Conservation (phyloP, 2,888 invertebrate species). For the Thecophora atra region DNA sequence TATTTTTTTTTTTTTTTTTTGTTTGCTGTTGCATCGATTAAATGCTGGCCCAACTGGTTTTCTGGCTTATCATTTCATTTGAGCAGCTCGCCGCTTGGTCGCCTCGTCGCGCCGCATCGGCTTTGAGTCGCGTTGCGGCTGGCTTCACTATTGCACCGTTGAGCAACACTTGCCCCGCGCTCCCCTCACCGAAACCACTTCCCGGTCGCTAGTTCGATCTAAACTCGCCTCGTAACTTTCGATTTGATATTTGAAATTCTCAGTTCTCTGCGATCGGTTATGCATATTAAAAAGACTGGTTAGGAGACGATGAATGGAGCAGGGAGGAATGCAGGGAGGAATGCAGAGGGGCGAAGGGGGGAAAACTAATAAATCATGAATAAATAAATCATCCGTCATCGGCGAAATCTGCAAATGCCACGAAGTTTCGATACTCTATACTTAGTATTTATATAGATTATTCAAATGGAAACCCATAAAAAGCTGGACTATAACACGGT, state of each 20-base stretch:
- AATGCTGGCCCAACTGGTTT: slow-evolving; percentile 29
- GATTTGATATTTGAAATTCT: slow-evolving; percentile 19
- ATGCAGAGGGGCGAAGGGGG: neutral
- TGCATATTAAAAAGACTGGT: neutral
- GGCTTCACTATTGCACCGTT: slow-evolving; percentile 5
- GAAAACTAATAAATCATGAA: neutral
- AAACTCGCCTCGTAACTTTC: slow-evolving; percentile 18
- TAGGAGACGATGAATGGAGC: neutral
- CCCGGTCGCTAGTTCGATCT: neutral
- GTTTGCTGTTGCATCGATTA: neutral
- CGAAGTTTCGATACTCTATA: no score
- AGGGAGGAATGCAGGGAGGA: no score
- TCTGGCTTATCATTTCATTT: slow-evolving; percentile 18
- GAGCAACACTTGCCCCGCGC: slow-evolving; percentile 31
- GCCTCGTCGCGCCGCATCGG: neutral
- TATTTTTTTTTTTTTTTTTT: neutral
- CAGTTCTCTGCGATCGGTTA: neutral
- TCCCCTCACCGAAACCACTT: neutral
- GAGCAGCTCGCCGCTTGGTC: neutral
- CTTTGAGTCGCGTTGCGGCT: slow-evolving; percentile 15
- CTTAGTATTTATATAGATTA: no score
- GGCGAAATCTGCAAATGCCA: no score
- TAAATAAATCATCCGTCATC: neutral
- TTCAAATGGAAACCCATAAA: no score
- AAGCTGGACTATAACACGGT: no score